These are phyloP conservation scores for Patiria miniata DNA, from an alignment of 35 echinoderm and acorn worm species.

Conservation along the genomic window DNA sequence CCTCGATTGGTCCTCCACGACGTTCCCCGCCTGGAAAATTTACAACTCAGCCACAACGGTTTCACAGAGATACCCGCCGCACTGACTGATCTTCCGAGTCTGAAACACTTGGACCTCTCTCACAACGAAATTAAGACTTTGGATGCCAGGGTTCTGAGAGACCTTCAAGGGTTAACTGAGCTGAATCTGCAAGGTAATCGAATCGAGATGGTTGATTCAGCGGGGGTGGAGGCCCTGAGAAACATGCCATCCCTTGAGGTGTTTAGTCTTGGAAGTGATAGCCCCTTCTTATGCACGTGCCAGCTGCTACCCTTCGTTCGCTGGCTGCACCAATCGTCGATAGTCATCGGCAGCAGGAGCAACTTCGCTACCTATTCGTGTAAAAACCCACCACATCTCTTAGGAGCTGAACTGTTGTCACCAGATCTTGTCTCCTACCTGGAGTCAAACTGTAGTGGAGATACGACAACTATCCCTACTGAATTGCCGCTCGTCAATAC, in stretches of 20 bases:
- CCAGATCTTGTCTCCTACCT: background rate
- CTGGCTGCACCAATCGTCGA: conserved; percentile 7
- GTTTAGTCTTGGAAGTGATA: background rate
- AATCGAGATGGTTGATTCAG: background rate
- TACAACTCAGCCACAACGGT: background rate
- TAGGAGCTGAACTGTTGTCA: background rate
- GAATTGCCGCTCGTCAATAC: background rate
- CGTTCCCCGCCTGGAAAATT: background rate
- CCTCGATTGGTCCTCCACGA: background rate
- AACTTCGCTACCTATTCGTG: background rate
- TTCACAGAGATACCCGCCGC: background rate
- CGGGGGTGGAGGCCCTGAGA: background rate
- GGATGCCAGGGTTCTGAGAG: background rate
- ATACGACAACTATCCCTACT: background rate
- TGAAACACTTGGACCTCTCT: conserved; percentile 3
- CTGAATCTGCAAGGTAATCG: background rate
- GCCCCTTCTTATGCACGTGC: conserved; percentile 25
- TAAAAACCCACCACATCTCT: background rate
- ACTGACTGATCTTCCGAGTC: background rate
- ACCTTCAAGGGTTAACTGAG: background rate
- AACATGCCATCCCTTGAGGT: background rate
- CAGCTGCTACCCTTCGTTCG: conserved; percentile 14
- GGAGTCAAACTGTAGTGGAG: background rate
- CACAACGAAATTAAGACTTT: background rate
- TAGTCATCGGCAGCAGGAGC: background rate